phyloP scores from a whole-genome alignment of 2,797 vertebrate genomes.

The Chiroxiphia lanceolata region DNA sequence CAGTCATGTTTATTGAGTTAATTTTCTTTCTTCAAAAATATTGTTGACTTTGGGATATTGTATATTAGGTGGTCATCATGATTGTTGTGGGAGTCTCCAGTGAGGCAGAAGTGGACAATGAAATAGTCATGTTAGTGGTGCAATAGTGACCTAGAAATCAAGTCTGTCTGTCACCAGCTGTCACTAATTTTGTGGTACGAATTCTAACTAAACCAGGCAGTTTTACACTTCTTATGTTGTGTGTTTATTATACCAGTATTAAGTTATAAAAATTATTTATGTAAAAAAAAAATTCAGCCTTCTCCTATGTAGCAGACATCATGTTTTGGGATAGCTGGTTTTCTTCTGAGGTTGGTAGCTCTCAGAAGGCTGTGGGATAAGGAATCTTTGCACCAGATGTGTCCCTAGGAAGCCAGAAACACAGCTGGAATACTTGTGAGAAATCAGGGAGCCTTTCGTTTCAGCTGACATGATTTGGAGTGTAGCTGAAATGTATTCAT shows the following conservation, averaged over 20 bases:
- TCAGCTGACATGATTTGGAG: neutral
- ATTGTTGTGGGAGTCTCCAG: neutral
- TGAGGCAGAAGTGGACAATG: neutral
- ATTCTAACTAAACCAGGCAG: neutral
- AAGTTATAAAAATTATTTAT: neutral
- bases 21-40: neutral
- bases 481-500: neutral
- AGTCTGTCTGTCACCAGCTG: neutral
- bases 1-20: neutral
- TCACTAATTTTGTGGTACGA: neutral
- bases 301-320: neutral
- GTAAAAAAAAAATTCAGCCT: rapidly evolving
- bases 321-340: neutral
- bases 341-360: neutral
- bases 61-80: neutral
- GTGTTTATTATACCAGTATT: neutral
- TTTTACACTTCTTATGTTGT: neutral
- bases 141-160: neutral
- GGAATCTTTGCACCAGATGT: neutral
- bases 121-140: neutral
- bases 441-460: neutral
- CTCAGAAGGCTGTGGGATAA: neutral
- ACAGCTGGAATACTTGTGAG: neutral
- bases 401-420: neutral
- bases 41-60: neutral